A percentile compares a stretch with the other conserved stretches of the same genome.
phyloP scores from a whole-genome alignment of 2,113 vertebrate species.

The Cyphotilapia sp. region DNA sequence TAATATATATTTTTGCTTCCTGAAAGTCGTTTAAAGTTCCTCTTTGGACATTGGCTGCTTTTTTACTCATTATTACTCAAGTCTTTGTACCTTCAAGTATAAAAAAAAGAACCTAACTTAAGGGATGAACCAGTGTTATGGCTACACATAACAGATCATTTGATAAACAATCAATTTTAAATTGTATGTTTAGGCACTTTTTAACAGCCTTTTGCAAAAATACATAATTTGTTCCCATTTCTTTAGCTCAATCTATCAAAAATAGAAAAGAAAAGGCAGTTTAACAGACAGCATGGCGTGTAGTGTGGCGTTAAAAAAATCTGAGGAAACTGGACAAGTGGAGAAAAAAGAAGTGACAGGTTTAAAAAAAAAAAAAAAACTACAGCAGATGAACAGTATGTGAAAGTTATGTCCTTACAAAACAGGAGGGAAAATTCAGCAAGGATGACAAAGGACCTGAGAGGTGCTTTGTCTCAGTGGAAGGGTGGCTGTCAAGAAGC shows the following conservation, averaged over 20 bases:
- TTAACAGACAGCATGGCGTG: background rate
- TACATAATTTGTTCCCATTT: background rate
- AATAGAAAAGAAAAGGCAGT: background rate
- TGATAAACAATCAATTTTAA: background rate
- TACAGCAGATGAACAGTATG: background rate
- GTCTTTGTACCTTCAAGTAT: background rate
- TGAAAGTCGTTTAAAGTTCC: accelerated
- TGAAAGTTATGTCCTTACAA: background rate
- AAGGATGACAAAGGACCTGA: background rate
- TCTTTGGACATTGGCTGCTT: background rate
- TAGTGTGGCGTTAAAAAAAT: background rate
- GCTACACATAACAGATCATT: background rate
- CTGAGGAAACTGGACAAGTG: background rate
- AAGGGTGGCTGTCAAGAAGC: background rate
- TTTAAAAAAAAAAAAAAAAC: background rate
- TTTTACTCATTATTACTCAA: background rate
- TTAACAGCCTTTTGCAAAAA: background rate
- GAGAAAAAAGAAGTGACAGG: background rate
- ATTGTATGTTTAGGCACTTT: background rate
- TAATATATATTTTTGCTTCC: background rate
- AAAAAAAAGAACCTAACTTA: background rate
- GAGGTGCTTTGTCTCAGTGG: background rate
- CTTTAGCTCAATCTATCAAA: background rate
- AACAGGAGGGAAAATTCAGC: background rate
- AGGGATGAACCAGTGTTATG: background rate